Percentiles rank a stretch among this genome's conserved stretches.
Evolutionary conservation across 1,140 invertebrate species (phyloP).

Genomic region (Rhyacophila brunnea): DNA sequence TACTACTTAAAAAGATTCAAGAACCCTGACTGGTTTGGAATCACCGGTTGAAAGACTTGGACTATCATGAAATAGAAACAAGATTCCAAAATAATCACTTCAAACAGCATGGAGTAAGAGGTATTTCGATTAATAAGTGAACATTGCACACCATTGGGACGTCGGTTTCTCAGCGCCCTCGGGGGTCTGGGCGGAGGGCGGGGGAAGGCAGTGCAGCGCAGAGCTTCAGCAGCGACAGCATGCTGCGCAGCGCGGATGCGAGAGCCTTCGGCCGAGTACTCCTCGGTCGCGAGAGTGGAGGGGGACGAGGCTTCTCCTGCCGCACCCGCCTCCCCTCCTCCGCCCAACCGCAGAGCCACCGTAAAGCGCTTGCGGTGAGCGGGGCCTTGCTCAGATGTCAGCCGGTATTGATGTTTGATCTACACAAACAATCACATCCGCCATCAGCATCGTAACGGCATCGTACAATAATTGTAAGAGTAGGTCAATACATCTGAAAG

Average conservation of each 20-base stretch:
- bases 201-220: conserved; percentile 79
- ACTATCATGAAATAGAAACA: too few species aligned
- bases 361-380: conserved; percentile 97
- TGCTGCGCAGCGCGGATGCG: conserved; percentile 99
- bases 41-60: too few species aligned
- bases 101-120: too few species aligned
- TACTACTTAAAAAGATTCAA: too few species aligned
- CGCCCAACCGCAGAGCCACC: conserved; percentile 89
- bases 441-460: too few species aligned
- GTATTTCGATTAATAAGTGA: too few species aligned
- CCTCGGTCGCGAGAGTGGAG: conserved; percentile 34
- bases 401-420: conserved; percentile 85
- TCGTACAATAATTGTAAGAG: too few species aligned
- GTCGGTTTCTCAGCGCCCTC: conserved; percentile 39
- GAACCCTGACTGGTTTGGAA: too few species aligned
- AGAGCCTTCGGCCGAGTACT: conserved; percentile 66
- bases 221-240: conserved; percentile 83
- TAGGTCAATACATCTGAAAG: too few species aligned
- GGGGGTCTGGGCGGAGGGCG: conserved; percentile 69
- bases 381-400: conserved; percentile 78
- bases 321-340: conserved; percentile 61
- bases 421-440: conserved; percentile 43
- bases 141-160: conserved; percentile 41
- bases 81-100: too few species aligned
- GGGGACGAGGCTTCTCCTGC: conserved; percentile 35